phyloP scores from a whole-genome alignment of 30 jellyfish, hydroid and myxozoan species.

The Clytia hemisphaerica region DNA sequence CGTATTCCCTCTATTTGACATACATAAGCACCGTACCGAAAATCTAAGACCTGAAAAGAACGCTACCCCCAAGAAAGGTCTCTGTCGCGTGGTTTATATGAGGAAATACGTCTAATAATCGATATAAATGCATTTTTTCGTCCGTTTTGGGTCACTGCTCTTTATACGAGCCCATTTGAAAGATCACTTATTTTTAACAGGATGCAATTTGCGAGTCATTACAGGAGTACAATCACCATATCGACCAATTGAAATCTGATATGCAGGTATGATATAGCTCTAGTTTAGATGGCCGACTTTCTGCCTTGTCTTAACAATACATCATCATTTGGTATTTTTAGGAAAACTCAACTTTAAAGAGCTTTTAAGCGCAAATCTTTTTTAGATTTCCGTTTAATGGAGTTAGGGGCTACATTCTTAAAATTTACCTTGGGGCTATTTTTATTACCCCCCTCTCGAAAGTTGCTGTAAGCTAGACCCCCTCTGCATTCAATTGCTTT shows the following conservation, averaged over 20 bases:
- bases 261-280: conserved; percentile 65
- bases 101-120: not conserved
- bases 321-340: not conserved
- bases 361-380: no score
- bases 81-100: not conserved
- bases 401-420: no score
- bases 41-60: no score
- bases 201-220: conserved; percentile 95
- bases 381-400: no score
- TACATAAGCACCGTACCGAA: not conserved
- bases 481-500: no score
- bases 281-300: not conserved
- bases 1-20: no score
- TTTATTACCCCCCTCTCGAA: not conserved
- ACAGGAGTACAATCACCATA: conserved; percentile 89
- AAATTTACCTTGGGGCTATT: not conserved
- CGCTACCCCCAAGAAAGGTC: not conserved
- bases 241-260: conserved; percentile 70
- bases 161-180: not conserved
- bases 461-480: not conserved
- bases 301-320: not conserved
- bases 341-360: not conserved
- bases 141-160: not conserved
- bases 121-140: not conserved
- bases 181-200: conserved; percentile 18